A percentile compares a stretch with the other conserved stretches of the same genome.
These are phyloP conservation scores for Eristalis intricaria DNA, from an alignment of 2,888 invertebrate species.

Conservation along the genomic window DNA sequence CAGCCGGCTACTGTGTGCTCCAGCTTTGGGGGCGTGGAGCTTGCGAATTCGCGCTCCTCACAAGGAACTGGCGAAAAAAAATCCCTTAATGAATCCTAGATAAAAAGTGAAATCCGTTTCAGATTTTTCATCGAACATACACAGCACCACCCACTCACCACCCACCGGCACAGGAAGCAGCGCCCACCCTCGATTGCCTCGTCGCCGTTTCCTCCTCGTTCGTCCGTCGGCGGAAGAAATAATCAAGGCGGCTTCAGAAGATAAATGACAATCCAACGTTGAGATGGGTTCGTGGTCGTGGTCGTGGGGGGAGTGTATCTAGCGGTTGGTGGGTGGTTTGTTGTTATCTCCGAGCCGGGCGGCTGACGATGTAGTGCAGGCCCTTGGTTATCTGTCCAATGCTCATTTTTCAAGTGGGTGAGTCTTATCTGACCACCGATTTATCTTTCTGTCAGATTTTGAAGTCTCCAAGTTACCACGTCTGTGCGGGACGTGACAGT, in stretches of 20 bases:
- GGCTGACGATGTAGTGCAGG: slow-evolving; percentile 33
- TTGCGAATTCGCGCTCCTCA: slow-evolving; percentile 58
- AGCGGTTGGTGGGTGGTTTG: not conserved
- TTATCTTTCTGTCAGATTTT: slow-evolving; percentile 68
- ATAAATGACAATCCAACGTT: slow-evolving; percentile 66
- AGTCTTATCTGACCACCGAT: slow-evolving; percentile 71
- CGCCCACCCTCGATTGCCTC: slow-evolving; percentile 13
- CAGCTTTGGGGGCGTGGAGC: not conserved
- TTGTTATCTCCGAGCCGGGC: not conserved
- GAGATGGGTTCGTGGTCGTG: slow-evolving; percentile 41
- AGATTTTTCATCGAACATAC: slow-evolving; percentile 48
- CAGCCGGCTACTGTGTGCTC: slow-evolving; percentile 44
- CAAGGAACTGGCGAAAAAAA: slow-evolving; percentile 28
- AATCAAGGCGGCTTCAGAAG: slow-evolving; percentile 66
- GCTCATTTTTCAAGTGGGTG: slow-evolving; percentile 65
- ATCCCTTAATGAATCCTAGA: slow-evolving; percentile 61
- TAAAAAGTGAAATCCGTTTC: slow-evolving; percentile 61
- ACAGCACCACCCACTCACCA: not conserved
- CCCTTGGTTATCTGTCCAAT: slow-evolving; percentile 48
- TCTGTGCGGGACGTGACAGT: not conserved
- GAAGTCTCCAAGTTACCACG: slow-evolving; percentile 45
- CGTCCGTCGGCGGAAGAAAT: slow-evolving; percentile 48
- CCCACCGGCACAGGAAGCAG: slow-evolving; percentile 5
- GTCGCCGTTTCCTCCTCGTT: not conserved
- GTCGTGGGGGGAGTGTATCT: not conserved